Evolutionary conservation across 2,113 vertebrate genomes (phyloP), one percentile per base, ranked within the genome.

Genomic region (Myotis lucifugus): DNA sequence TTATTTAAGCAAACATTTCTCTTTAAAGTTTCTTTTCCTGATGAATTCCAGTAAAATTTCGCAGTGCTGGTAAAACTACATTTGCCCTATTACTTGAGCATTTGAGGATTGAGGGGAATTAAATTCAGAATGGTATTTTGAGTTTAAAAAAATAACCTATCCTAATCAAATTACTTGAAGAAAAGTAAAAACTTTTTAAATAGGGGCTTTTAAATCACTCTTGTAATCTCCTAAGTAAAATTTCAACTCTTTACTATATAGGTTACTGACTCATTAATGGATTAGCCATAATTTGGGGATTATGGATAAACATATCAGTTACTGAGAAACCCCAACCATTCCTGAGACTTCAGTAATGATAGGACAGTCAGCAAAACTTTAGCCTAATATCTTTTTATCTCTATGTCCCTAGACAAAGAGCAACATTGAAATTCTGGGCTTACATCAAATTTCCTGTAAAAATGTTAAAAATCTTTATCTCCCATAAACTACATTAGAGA

Each of bases 391-490:
- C 37, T 87, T 93, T 87, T 70, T 34, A 50, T 93, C n/a, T 89
- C 87, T 85, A 66, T 56, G 56, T 59, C 5, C n/a, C 32, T 87
- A 32, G 37, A 59, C 70, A 82, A 87, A 87, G 70, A 94, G 77
- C 52, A 69, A 78, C 25, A 82, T 88, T 91, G 85, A 92, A 93
- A 93, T 95, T 19, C 61, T 94, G n/a, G 61, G 32, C 18, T 73
- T 89, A 50, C 69, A 87, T 96, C 79, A 94, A 95, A 95, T 97
- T 97, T 96, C 76, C 89, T 97, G 74, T 91, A 54, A 89, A 94
- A 93, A 81, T 77, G 79, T 95, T 81, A 94, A 88, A 72, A 88
- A 73, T 85, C 46, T 83, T 96, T 95, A 72, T 91, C n/a, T 81
- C 4, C 73, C n/a, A 82, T 69, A 74, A 96, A 86, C 3, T 72